phyloP scores from a whole-genome alignment of 92 coral and sea anemone genomes.

The Galaxea fascicularis region DNA sequence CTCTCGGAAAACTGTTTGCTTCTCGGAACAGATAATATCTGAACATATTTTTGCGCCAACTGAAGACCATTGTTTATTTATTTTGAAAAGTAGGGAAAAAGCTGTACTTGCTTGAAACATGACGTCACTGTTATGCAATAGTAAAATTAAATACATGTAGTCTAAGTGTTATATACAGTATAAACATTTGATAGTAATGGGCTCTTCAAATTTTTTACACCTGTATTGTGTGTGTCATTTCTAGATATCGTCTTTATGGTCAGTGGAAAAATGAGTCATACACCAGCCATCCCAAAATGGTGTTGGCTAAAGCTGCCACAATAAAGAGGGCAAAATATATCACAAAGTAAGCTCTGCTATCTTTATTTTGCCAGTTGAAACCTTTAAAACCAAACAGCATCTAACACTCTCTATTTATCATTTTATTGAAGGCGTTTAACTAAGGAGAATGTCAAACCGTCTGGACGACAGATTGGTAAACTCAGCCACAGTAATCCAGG shows the following conservation, averaged over 20 bases:
- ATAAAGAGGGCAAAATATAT: constrained; percentile 95
- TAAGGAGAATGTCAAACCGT: constrained; percentile 96
- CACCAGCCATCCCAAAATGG: constrained; percentile 80
- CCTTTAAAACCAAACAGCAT: not conserved
- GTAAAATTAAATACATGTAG: no score
- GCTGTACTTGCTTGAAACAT: no score
- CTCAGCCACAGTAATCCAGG: constrained; percentile 99
- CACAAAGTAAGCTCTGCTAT: constrained; percentile 80
- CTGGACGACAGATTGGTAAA: constrained; percentile 99
- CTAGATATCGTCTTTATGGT: constrained; percentile 97
- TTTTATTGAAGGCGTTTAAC: constrained; percentile 82
- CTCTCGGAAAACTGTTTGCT: no score
- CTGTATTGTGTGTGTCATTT: not conserved
- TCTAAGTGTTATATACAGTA: not conserved
- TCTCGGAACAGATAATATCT: no score
- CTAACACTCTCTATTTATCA: not conserved
- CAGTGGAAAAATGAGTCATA: constrained; percentile 98
- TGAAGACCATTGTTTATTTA: no score
- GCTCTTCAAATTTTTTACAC: not conserved
- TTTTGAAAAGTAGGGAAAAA: no score
- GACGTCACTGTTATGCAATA: no score
- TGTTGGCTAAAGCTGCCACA: constrained; percentile 92
- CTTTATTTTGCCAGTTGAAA: not conserved
- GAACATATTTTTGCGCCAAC: no score
- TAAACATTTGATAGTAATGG: not conserved